Evolutionary conservation across 1,140 invertebrate genomes (phyloP), one percentile per base, ranked within the genome.

Genomic region (Reticulitermes speratus): DNA sequence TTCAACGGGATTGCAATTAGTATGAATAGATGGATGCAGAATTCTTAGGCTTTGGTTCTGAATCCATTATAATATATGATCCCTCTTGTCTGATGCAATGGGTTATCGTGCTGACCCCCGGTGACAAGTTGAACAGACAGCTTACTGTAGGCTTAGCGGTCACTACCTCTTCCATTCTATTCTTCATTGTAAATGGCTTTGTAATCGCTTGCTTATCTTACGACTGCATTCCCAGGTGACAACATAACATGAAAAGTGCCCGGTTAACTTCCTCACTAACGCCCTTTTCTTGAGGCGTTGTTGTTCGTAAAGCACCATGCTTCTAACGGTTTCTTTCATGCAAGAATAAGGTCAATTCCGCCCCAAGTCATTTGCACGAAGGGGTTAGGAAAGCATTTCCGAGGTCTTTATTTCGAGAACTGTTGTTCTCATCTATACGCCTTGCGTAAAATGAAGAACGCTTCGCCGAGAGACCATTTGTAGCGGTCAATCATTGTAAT

Each of bases 261-360:
- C 65, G n/a, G n/a, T 75, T 25, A 75, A 75, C 65, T n/a, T 75
- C n/a, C 65, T 11, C 65, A n/a, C 65, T 75, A 75, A 75, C n/a
- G 65, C 65, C 65, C 65, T 75, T 21, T 55, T 55, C 65, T 75
- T 30, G n/a, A 75, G 65, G 14, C 52, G 52, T 55, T 55, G 0
- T 14, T 55, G 19, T 55, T 55, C 3, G 14, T 48, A 1, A 21
- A 75, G n/a, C 25, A 3, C 65, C 25, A 2, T 14, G n/a, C 65
- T 25, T 14, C 65, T 75, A 75, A 75, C n/a, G n/a, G 25, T 75
- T 8, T 75, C 65, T 23, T 65, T 75, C n/a, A 30, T 75, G 11
- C 25, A 14, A 30, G 25, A 75, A 6, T 75, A n/a, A 75, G 25
- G 7, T 75, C 25, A 75, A 5, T 55, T 55, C 19, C 19, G 19